phyloP scores from a whole-genome alignment of 2,888 invertebrate genomes.

The Apamea crenata region DNA sequence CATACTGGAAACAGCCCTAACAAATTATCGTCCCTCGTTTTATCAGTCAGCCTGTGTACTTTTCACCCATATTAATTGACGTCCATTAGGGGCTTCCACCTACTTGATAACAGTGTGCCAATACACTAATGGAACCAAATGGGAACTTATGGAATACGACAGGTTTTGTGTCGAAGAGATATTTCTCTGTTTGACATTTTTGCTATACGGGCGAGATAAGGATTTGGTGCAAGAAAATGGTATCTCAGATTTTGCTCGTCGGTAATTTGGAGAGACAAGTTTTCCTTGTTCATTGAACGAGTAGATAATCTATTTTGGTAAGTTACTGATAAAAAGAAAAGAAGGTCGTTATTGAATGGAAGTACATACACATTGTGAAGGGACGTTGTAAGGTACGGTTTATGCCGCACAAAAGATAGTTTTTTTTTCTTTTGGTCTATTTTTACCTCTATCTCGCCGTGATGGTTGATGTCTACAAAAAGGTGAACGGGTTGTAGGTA shows the following conservation, averaged over 20 bases:
- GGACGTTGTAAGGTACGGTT: no score
- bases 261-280: background rate
- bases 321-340: background rate
- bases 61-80: constrained; percentile 37
- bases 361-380: background rate
- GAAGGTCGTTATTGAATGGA: background rate
- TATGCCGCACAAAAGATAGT: no score
- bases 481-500: no score
- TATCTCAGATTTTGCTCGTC: background rate
- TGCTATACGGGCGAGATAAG: constrained; percentile 2
- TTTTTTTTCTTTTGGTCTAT: background rate
- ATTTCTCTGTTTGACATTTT: constrained; percentile 23
- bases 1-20: background rate
- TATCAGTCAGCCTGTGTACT: background rate
- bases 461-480: background rate
- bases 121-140: constrained; percentile 56
- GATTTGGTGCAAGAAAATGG: constrained; percentile 19
- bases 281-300: constrained; percentile 13
- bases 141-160: constrained; percentile 30
- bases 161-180: constrained; percentile 15
- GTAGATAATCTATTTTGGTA: background rate
- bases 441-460: background rate
- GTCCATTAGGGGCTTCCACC: constrained; percentile 33
- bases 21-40: background rate
- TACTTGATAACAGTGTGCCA: constrained; percentile 33